phyloP scores from a whole-genome alignment of 2,888 invertebrate genomes.

The Leucophora obtusa region DNA sequence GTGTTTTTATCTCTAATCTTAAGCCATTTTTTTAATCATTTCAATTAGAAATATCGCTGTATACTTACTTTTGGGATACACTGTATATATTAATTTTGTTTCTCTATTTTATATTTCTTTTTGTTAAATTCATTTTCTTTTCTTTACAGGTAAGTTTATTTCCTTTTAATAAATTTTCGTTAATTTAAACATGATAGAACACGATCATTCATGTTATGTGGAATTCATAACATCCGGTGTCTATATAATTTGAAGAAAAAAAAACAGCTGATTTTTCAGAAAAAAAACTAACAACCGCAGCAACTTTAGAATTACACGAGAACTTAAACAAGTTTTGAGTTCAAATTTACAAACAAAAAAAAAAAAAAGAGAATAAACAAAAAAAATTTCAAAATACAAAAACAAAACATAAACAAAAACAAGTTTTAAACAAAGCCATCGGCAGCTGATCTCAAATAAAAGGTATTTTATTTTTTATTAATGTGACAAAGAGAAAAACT shows the following conservation, averaged over 20 bases:
- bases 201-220: slow-evolving; percentile 36
- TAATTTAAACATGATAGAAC: slow-evolving; percentile 27
- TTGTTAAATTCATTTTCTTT: slow-evolving; percentile 14
- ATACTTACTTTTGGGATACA: too few relatives aligned
- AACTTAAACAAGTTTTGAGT: slow-evolving; percentile 42
- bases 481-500: slow-evolving; percentile 4
- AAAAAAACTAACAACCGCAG: neutral
- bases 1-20: too few relatives aligned
- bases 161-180: slow-evolving; percentile 15
- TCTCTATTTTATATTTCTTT: neutral
- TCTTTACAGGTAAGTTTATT: slow-evolving; percentile 34
- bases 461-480: slow-evolving; percentile 12
- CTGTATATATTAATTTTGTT: neutral
- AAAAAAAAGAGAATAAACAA: slow-evolving; percentile 22
- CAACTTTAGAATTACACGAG: slow-evolving; percentile 5
- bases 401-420: neutral
- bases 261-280: slow-evolving; percentile 55
- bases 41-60: too few relatives aligned
- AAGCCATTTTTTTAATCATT: too few relatives aligned
- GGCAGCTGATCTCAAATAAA: slow-evolving; percentile 44
- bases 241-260: neutral
- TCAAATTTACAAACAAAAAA: slow-evolving; percentile 2
- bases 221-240: slow-evolving; percentile 55
- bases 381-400: slow-evolving; percentile 23
- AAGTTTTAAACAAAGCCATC: slow-evolving; percentile 7